phyloP scores from a whole-genome alignment of 2,797 vertebrate genomes.

The Phyllotis vaccarum region DNA sequence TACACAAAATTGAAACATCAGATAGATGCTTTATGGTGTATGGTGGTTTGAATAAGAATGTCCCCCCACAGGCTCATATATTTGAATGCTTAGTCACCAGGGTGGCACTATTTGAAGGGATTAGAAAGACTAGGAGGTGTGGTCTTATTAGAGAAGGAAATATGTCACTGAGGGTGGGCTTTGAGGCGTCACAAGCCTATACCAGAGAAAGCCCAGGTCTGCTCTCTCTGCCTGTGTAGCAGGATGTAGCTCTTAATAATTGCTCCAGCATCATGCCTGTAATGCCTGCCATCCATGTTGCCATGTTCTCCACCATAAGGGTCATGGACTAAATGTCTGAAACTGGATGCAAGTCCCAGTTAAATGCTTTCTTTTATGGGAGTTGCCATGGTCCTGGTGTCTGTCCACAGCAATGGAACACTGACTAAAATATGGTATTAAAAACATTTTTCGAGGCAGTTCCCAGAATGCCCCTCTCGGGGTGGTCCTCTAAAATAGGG shows the following conservation, averaged over 20 bases:
- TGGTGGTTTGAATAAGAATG: background rate
- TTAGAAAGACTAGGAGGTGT: background rate
- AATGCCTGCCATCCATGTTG: background rate
- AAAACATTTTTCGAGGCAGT: background rate
- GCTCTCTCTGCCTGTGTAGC: background rate
- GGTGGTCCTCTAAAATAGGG: too few relatives aligned
- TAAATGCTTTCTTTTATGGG: background rate
- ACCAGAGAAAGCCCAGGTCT: background rate
- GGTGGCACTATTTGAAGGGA: background rate
- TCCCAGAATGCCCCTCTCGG: too few relatives aligned
- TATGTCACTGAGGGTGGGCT: background rate
- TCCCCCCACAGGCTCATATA: background rate
- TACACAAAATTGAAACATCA: background rate
- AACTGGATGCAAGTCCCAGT: background rate
- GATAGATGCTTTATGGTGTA: too few relatives aligned
- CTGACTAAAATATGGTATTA: background rate
- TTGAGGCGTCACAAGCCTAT: background rate
- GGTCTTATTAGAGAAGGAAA: background rate
- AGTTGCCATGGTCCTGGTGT: background rate
- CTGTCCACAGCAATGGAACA: background rate
- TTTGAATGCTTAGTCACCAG: background rate
- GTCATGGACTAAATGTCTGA: background rate
- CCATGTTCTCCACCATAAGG: background rate
- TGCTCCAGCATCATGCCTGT: background rate
- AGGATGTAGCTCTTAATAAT: background rate